A percentile compares a stretch with the other conserved stretches of the same genome.
phyloP scores from a whole-genome alignment of 2,113 vertebrate species.

The Anser cygnoides region DNA sequence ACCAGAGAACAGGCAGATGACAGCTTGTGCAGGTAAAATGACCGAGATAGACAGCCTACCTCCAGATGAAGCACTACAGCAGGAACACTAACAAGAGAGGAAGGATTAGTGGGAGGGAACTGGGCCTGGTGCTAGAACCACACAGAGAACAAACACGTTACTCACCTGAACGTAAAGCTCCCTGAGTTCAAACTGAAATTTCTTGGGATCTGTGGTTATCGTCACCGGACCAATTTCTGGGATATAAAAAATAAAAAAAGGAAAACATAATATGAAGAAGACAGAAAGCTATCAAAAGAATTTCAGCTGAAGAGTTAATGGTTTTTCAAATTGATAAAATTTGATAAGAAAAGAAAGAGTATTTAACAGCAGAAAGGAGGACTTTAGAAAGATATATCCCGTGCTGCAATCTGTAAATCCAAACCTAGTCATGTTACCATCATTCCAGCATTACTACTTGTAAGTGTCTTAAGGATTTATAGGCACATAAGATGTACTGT shows the following conservation, averaged over 20 bases:
- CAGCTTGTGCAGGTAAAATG: background rate
- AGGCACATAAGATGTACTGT: background rate
- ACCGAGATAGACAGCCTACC: background rate
- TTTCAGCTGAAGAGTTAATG: background rate
- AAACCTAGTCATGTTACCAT: background rate
- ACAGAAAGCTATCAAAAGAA: background rate
- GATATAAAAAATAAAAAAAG: slow-evolving; percentile 28
- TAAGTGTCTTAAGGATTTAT: background rate
- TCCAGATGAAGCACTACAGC: background rate
- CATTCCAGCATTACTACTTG: background rate
- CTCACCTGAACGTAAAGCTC: slow-evolving; percentile 98
- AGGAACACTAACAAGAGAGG: background rate
- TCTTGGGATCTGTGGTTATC: slow-evolving; percentile 97
- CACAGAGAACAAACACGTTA: background rate
- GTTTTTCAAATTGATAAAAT: background rate
- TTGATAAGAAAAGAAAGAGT: background rate
- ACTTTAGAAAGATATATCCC: background rate
- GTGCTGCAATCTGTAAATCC: background rate
- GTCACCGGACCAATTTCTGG: slow-evolving; percentile 98
- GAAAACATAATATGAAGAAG: background rate
- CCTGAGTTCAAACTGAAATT: slow-evolving; percentile 95
- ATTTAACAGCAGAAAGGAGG: background rate
- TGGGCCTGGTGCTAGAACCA: background rate
- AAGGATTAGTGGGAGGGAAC: background rate
- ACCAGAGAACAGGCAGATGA: background rate